Percentiles rank a stretch among this genome's conserved stretches.
Conservation (phyloP, 2,113 vertebrate species). For the Rattus rattus region DNA sequence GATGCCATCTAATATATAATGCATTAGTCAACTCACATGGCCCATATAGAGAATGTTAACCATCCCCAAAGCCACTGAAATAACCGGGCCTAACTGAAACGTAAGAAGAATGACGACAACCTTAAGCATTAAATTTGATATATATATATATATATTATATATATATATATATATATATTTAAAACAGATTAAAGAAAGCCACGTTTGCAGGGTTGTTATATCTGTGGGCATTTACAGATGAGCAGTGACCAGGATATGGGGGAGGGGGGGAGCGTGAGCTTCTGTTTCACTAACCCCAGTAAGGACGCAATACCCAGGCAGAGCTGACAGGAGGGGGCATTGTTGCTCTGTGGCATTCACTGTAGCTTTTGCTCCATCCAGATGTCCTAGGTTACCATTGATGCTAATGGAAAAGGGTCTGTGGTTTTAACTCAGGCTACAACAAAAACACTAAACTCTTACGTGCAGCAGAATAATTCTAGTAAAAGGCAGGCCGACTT, state of each 20-base stretch:
- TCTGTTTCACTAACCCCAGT: background rate
- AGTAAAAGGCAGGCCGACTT: conserved; percentile 21
- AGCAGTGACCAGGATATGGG: background rate
- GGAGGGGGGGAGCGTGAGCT: background rate
- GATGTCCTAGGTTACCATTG: background rate
- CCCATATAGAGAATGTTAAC: background rate
- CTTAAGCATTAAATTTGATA: background rate
- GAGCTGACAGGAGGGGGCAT: conserved; percentile 67
- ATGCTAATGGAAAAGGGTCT: conserved; percentile 13
- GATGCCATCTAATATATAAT: background rate
- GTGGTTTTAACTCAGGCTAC: conserved; percentile 37
- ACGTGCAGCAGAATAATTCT: background rate
- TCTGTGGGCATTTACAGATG: background rate
- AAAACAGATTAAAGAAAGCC: background rate
- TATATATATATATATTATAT: no score
- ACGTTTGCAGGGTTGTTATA: background rate
- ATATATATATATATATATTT: no score
- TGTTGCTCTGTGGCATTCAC: conserved; percentile 34
- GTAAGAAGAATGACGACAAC: conserved; percentile 13
- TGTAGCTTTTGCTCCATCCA: background rate
- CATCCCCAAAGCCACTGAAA: conserved; percentile 1
- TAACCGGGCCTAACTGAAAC: background rate
- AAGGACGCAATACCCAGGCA: background rate
- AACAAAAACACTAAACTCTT: conserved; percentile 52
- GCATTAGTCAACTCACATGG: background rate